Conservation (phyloP, 64 coral and sea anemone species). For the Stylophora pistillata region DNA sequence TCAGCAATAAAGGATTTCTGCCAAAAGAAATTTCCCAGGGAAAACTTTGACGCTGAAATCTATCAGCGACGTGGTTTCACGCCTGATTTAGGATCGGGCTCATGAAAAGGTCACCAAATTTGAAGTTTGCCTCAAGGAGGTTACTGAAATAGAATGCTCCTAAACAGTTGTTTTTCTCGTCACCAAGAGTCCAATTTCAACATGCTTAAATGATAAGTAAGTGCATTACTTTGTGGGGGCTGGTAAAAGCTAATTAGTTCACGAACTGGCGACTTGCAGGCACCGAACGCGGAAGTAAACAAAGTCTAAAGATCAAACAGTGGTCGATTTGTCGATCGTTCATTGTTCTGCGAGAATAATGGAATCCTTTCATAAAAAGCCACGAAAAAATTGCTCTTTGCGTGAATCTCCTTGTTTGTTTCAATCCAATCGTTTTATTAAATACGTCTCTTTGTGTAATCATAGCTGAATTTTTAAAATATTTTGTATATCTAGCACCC, state of each 20-base stretch:
- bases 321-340: not conserved
- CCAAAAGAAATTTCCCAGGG: not conserved
- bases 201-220: not conserved
- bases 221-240: not conserved
- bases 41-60: not conserved
- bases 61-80: not conserved
- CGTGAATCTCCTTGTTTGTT: not conserved
- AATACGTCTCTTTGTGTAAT: not conserved
- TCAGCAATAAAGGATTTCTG: not conserved
- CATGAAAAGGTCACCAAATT: not conserved
- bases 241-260: not conserved
- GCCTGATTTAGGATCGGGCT: not conserved
- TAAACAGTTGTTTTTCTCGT: not conserved
- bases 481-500: not conserved
- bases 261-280: not conserved
- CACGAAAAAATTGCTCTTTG: not conserved
- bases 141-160: too few species aligned
- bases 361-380: not conserved
- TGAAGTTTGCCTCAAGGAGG: too few species aligned
- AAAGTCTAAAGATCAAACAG: not conserved
- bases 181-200: not conserved
- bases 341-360: not conserved
- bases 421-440: not conserved
- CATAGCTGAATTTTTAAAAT: not conserved
- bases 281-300: conserved; percentile 43